phyloP scores from a whole-genome alignment of 2,888 invertebrate genomes.

The Eilema griseolum region DNA sequence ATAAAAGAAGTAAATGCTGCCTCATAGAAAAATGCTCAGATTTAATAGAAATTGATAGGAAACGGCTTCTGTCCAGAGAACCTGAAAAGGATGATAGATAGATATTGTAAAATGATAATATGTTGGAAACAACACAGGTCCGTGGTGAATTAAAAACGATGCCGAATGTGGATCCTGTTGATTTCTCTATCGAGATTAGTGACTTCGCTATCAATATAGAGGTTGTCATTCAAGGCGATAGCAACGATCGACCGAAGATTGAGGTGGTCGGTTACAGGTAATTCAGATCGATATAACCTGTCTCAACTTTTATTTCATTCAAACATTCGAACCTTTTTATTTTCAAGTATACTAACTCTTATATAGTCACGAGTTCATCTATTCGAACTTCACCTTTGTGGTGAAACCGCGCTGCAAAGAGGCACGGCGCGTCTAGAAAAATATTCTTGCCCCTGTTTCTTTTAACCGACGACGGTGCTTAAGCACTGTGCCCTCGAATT shows the following conservation, averaged over 20 bases:
- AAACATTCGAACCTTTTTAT: neutral
- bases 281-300: neutral
- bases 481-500: no score
- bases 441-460: no score
- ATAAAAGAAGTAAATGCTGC: no score
- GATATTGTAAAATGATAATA: neutral
- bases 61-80: neutral
- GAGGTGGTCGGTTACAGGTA: constrained; percentile 8
- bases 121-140: neutral
- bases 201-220: neutral
- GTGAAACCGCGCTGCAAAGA: no score
- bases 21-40: neutral
- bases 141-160: neutral
- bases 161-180: neutral
- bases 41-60: neutral
- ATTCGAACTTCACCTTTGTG: no score
- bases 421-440: no score
- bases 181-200: neutral
- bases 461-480: no score
- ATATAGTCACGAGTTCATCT: no score
- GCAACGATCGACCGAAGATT: neutral
- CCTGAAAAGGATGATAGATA: neutral
- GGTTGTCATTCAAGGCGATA: neutral
- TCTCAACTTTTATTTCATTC: neutral
- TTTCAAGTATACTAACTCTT: neutral